Evolutionary conservation across 2,797 vertebrate species (phyloP).

Genomic region (Ataeniobius toweri): DNA sequence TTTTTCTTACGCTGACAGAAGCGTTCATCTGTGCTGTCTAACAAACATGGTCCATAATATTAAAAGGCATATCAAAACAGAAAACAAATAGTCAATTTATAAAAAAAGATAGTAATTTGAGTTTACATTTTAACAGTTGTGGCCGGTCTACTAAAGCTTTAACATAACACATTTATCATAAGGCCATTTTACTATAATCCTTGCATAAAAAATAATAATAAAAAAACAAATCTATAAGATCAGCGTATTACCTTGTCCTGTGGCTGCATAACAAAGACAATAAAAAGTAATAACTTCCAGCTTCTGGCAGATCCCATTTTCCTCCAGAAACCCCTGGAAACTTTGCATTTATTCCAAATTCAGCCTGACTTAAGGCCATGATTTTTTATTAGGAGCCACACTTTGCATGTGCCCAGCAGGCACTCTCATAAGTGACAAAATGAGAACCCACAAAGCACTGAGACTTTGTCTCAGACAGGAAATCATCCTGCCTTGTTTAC

Average conservation of each 20-base stretch:
- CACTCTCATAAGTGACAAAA: slow-evolving; percentile 10
- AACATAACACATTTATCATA: not conserved
- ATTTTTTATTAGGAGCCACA: slow-evolving; percentile 19
- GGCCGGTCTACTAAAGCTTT: not conserved
- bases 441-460: slow-evolving; percentile 8
- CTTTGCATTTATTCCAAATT: slow-evolving; percentile 19
- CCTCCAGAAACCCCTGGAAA: slow-evolving; percentile 16
- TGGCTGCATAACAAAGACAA: slow-evolving; percentile 22
- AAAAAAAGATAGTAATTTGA: not conserved
- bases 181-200: not conserved
- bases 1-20: slow-evolving; percentile 13
- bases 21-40: not conserved
- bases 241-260: slow-evolving; percentile 12
- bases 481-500: slow-evolving; percentile 7
- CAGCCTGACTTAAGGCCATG: slow-evolving; percentile 11
- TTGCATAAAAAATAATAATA: not conserved
- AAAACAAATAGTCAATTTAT: not conserved
- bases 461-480: not conserved
- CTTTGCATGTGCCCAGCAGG: slow-evolving; percentile 2
- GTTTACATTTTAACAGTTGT: not conserved
- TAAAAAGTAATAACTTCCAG: slow-evolving; percentile 18
- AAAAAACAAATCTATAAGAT: slow-evolving; percentile 1
- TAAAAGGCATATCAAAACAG: not conserved
- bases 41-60: not conserved
- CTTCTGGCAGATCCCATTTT: slow-evolving; percentile 22